phyloP scores from a whole-genome alignment of 2,888 invertebrate species.

The Trachelus tabidus region DNA sequence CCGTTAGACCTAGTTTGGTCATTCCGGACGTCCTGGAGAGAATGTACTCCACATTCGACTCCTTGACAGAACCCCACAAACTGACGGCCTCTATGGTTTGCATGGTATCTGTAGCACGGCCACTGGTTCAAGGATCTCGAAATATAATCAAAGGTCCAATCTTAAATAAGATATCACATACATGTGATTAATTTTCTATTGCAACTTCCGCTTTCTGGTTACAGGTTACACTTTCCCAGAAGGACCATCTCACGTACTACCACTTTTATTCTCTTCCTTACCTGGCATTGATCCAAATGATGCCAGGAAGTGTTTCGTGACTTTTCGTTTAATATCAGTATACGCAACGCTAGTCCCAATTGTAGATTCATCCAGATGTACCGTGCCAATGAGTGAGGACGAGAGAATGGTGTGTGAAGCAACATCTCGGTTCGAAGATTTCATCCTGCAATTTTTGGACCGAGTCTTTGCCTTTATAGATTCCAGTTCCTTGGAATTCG shows the following conservation, averaged over 20 bases:
- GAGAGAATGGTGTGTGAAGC: constrained; percentile 82
- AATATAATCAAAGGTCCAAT: constrained; percentile 51
- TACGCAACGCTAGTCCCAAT: constrained; percentile 84
- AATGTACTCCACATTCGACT: constrained; percentile 83
- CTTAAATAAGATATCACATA: background rate
- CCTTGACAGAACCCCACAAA: constrained; percentile 89
- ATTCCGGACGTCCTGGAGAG: constrained; percentile 86
- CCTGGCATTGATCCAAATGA: constrained; percentile 95
- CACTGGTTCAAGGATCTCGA: constrained; percentile 69
- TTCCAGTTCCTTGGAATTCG: constrained; percentile 76
- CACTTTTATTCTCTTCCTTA: constrained; percentile 81
- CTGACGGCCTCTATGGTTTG: constrained; percentile 79
- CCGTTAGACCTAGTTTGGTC: constrained; percentile 83
- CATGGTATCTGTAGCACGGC: constrained; percentile 76
- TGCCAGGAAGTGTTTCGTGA: constrained; percentile 78
- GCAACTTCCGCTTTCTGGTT: constrained; percentile 32
- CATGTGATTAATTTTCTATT: background rate
- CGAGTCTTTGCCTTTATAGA: constrained; percentile 79
- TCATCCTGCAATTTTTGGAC: constrained; percentile 87
- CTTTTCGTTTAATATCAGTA: constrained; percentile 82
- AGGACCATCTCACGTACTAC: constrained; percentile 84
- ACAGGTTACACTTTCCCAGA: constrained; percentile 72
- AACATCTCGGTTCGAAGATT: constrained; percentile 90
- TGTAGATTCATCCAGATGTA: constrained; percentile 85
- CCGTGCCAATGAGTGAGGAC: constrained; percentile 79